Base-by-base conservation (phyloP, 2,888 invertebrate species). In the Rhamphomyia laevipes region DNA sequence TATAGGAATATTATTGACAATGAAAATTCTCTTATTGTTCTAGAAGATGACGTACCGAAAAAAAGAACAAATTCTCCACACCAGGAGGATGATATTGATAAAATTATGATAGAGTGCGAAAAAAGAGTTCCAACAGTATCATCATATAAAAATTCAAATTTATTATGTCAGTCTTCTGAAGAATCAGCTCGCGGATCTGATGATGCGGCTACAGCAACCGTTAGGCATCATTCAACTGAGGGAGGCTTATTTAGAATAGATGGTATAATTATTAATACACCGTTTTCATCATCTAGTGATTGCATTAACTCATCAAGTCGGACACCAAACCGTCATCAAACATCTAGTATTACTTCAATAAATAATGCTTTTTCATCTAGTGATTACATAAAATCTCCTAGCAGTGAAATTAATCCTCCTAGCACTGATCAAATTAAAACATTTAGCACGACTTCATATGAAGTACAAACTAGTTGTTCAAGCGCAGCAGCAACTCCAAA, bases 321-420 rank as follows among this genome's bases (percentile, higher is more conserved):
- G 2, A 63, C 62, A 18, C 63, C 59, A 49, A 62, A 63, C 38
- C 64, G 66, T 13, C 62, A 63, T 15, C 57, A 64, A 51, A 70
- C 69, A 37, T 70, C 70, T 48, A 70, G 70, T 57, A 64, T 70
- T 48, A 69, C 70, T 54, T 70, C 70, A 35, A 68, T 70, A n/a
- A 44, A 51, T 48, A 65, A 68, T 61, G 67, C 66, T 44, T 67
- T 67, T 53, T 70, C 70, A 38, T 69, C 69, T 50, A 70, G 70
- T 57, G 69, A 70, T 57, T 69, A 67, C 51, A 60, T 70, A 27
- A 70, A 68, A 54, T 69, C 70, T 58, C 65, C 68, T 49, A 68
- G 67, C 61, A 70, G 70, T 61, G 69, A 69, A 45, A 64, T 64
- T 55, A 64, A 67, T 62, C 66, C 63, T 45, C 51, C 37, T 2